These are phyloP conservation scores for Lamellibrachia satsuma DNA, from an alignment of 2,888 invertebrate genomes.

Conservation along the genomic window DNA sequence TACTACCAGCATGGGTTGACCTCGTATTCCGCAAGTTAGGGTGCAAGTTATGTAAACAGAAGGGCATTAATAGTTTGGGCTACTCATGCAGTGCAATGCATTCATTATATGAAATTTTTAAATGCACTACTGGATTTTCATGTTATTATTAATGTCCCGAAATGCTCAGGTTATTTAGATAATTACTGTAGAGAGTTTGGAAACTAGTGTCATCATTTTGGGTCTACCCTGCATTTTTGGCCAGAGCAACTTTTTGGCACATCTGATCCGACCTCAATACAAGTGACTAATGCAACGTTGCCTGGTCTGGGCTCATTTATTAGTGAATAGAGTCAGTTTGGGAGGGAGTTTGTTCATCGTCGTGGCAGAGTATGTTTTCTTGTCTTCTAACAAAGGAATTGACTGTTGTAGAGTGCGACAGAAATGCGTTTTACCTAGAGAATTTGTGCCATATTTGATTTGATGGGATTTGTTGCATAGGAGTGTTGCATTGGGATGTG, in stretches of 20 bases:
- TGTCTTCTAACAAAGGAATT: neutral
- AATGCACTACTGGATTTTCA: neutral
- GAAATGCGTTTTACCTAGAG: neutral
- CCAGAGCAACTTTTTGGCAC: neutral
- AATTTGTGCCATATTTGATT: constrained; percentile 17
- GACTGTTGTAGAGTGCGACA: neutral
- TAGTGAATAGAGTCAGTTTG: neutral
- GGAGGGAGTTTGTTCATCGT: neutral
- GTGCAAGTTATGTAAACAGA: neutral
- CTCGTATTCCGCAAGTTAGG: neutral
- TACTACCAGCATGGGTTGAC: neutral
- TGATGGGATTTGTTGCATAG: neutral
- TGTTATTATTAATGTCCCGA: neutral
- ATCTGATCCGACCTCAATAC: neutral
- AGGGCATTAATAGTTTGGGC: neutral
- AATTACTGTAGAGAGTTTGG: neutral
- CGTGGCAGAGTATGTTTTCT: neutral
- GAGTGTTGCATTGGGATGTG: neutral
- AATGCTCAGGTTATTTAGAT: neutral
- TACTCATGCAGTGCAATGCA: neutral
- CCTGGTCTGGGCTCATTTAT: neutral
- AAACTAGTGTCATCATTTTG: neutral
- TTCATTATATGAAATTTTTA: neutral
- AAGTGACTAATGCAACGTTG: neutral
- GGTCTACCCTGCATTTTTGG: neutral